Conservation (phyloP, 2,797 vertebrate species). For the Aeoliscus strigatus region DNA sequence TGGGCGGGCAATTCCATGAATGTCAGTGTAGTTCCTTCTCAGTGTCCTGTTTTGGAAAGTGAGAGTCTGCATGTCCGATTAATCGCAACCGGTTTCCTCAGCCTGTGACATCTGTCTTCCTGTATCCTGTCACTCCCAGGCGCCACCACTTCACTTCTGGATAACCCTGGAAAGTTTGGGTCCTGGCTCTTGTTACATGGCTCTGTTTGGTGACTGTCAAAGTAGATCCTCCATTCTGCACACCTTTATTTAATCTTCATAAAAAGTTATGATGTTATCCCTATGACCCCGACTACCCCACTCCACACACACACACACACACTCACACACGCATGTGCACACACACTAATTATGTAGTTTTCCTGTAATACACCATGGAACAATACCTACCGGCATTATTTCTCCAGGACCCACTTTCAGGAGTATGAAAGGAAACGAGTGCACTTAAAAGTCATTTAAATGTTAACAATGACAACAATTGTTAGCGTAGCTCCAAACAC, state of each 20-base stretch:
- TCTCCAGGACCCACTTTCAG: slow-evolving; percentile 28
- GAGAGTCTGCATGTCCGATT: slow-evolving; percentile 23
- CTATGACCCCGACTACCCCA: slow-evolving; percentile 10
- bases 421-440: slow-evolving; percentile 38
- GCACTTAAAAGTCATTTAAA: slow-evolving; percentile 16
- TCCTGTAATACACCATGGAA: slow-evolving; percentile 38
- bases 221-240: background rate
- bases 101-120: slow-evolving; percentile 55
- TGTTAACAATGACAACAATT: too few relatives aligned
- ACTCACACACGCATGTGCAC: too few relatives aligned
- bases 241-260: slow-evolving; percentile 1
- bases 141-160: slow-evolving; percentile 30
- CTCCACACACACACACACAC: too few relatives aligned
- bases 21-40: slow-evolving; percentile 16
- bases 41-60: slow-evolving; percentile 38
- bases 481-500: too few relatives aligned
- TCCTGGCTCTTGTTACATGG: background rate
- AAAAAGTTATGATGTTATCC: slow-evolving; percentile 16
- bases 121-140: slow-evolving; percentile 61
- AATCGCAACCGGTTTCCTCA: slow-evolving; percentile 53
- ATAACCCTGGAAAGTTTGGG: slow-evolving; percentile 4
- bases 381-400: slow-evolving; percentile 52
- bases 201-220: slow-evolving; percentile 18
- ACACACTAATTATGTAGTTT: too few relatives aligned
- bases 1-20: background rate